These are phyloP conservation scores for Lonchura striata DNA, from an alignment of 2,113 vertebrate species.

Conservation along the genomic window DNA sequence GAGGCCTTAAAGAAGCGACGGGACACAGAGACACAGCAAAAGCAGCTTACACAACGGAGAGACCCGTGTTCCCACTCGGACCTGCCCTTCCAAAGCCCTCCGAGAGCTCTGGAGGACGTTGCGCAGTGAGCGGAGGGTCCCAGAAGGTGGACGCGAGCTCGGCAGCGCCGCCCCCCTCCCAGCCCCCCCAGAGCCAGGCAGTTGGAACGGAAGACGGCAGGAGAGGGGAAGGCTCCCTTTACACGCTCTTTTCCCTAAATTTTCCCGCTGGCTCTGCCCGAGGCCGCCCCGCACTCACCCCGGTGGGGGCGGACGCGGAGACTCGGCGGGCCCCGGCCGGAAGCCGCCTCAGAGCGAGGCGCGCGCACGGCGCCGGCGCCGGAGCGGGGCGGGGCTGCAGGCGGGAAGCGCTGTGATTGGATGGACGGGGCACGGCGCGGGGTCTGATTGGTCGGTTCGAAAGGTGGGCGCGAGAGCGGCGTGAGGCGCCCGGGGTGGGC, in stretches of 20 bases:
- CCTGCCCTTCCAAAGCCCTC: neutral
- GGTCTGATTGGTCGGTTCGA: neutral
- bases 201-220: rapidly evolving
- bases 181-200: neutral
- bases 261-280: neutral
- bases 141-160: too few species aligned
- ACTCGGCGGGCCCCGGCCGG: neutral
- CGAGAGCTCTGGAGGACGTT: neutral
- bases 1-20: rapidly evolving
- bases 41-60: neutral
- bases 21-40: neutral
- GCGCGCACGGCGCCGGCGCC: neutral
- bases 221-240: rapidly evolving
- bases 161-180: too few species aligned
- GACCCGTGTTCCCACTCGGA: rapidly evolving
- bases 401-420: neutral
- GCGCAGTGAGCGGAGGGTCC: neutral
- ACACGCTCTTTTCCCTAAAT: rapidly evolving
- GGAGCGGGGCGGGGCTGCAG: neutral
- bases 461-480: neutral
- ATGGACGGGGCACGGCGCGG: rapidly evolving
- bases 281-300: neutral
- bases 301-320: neutral
- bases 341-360: neutral
- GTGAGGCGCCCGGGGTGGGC: neutral